Evolutionary conservation across 1,140 invertebrate species (phyloP), one percentile per base, ranked within the genome.

Genomic region (Pemphigus obesinymphae): DNA sequence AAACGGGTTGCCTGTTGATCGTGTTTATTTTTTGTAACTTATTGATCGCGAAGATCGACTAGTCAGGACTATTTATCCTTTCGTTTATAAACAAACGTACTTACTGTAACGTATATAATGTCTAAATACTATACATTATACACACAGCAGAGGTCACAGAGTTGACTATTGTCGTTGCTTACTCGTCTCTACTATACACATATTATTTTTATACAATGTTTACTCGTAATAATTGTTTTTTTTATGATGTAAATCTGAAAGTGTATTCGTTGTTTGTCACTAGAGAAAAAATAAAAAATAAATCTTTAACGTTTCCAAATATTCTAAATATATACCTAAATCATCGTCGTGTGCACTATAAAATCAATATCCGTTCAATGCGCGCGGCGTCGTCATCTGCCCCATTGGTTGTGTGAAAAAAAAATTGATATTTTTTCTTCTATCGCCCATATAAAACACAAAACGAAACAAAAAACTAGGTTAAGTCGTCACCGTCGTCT

Each of bases 21-120:
- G 15, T 48, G 31, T 72, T 45, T 45, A 48, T 48, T 26, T 31
- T 26, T 61, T 31, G 48, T 48, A 72, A 72, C 23, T n/a, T 29
- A 73, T 50, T 73, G 26, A 48, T 31, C 26, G n/a, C n/a, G 8
- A 10, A 73, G 26, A 73, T 50, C 31, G 70, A 73, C 45, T 73
- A 11, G 70, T 73, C 70, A 50, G 70, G 70, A 73, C 31, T n/a
- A n/a, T n/a, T 73, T 73, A 50, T 73, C 26, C 26, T 72, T 31
- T 48, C 8, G 48, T n/a, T n/a, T 29, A 72, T 72, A 70, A 70
- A 43, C 23, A 70, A 70, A 70, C 40, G 20, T 20, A 45, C 66
- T 68, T n/a, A n/a, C n/a, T n/a, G n/a, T n/a, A n/a, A 53, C 20
- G 20, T 53, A n/a, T 23, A 43, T 48, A 20, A 45, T 20, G 40